These are phyloP conservation scores for Caenorhabditis sp. DNA, from an alignment of 2,888 invertebrate species.

Conservation along the genomic window DNA sequence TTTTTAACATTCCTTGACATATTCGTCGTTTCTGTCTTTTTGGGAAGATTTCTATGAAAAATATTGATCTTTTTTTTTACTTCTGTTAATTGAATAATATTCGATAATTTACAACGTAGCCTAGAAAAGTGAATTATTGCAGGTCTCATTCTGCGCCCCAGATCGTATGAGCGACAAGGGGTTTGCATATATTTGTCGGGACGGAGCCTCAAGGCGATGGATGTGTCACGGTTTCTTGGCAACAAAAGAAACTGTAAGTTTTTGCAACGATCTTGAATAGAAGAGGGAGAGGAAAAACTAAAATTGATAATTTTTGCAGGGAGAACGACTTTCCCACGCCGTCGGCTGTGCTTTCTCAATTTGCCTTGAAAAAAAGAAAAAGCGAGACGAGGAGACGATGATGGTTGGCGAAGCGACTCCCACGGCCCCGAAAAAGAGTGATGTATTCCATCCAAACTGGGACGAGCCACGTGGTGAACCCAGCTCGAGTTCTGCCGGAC, in stretches of 20 bases:
- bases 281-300: too few relatives aligned
- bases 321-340: conserved; percentile 97
- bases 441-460: conserved; percentile 70
- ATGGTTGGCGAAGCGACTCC: conserved; percentile 18
- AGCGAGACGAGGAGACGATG: conserved; percentile 70
- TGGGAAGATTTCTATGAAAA: too few relatives aligned
- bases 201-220: conserved; percentile 98
- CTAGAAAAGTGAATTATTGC: too few relatives aligned
- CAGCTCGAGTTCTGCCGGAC: neutral
- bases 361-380: conserved; percentile 93
- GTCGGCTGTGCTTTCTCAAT: conserved; percentile 99
- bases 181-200: conserved; percentile 98
- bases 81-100: too few relatives aligned
- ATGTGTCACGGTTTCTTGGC: conserved; percentile 99
- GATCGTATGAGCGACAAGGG: conserved; percentile 98
- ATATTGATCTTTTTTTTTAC: too few relatives aligned
- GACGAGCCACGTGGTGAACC: conserved; percentile 45
- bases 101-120: too few relatives aligned
- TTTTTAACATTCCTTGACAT: too few relatives aligned
- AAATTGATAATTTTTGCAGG: conserved; percentile 86
- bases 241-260: conserved; percentile 88
- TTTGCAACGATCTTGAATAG: neutral
- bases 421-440: neutral
- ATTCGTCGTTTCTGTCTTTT: too few relatives aligned
- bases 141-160: conserved; percentile 98